These are phyloP conservation scores for Lysiphlebus fabarum DNA, from an alignment of 1,140 invertebrate species.

Conservation along the genomic window DNA sequence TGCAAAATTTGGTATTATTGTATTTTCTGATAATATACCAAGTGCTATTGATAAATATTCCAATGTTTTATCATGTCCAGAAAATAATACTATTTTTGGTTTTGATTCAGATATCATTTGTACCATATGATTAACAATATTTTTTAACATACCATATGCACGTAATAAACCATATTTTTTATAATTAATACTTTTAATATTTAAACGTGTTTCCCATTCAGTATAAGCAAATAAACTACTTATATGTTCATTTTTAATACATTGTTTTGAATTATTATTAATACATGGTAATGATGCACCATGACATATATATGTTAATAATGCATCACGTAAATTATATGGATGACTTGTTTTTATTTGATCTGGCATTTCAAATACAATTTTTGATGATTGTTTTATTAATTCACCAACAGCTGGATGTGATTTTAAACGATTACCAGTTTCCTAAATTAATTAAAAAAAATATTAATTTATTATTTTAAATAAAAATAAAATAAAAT, in stretches of 20 bases:
- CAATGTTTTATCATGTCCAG: conserved; percentile 86
- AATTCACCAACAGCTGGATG: conserved; percentile 68
- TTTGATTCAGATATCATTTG: conserved; percentile 73
- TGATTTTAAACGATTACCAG: conserved; percentile 58
- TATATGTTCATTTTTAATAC: conserved; percentile 68
- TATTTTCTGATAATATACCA: conserved; percentile 62
- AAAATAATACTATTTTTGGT: conserved; percentile 81
- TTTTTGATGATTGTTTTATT: conserved; percentile 61
- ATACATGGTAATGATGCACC: conserved; percentile 72
- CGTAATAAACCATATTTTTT: conserved; percentile 67
- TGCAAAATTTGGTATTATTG: conserved; percentile 70
- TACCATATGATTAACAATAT: conserved; percentile 75
- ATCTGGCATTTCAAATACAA: conserved; percentile 63
- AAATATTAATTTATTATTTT: conserved; percentile 11
- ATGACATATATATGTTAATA: conserved; percentile 82
- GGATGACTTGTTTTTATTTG: conserved; percentile 63
- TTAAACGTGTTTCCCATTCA: conserved; percentile 70
- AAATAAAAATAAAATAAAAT: conserved; percentile 6
- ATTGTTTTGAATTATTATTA: conserved; percentile 53
- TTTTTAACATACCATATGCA: conserved; percentile 73
- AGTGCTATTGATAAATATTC: conserved; percentile 78
- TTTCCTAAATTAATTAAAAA: conserved; percentile 43
- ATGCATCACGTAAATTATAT: conserved; percentile 72
- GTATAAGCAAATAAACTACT: conserved; percentile 70
- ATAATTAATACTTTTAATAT: conserved; percentile 63